Conservation (phyloP, 2,888 invertebrate species). For the Malthinus seriepunctatus region DNA sequence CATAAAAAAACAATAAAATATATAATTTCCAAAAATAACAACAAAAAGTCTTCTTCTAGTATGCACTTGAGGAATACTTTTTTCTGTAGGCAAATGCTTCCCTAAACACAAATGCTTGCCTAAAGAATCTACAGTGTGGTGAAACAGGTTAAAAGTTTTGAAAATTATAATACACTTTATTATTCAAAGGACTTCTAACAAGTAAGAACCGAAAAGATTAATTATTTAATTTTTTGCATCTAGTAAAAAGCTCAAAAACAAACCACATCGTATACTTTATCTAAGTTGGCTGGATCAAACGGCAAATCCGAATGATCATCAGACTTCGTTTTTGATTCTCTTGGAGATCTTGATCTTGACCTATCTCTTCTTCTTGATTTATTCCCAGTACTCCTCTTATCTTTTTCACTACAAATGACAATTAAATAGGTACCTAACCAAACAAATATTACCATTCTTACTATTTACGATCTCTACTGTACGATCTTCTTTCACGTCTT, state of each 20-base stretch:
- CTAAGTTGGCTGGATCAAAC: conserved; percentile 74
- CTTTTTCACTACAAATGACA: conserved; percentile 53
- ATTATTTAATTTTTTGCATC: too few species aligned
- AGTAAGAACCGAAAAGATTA: conserved; percentile 23
- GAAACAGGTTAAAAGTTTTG: too few species aligned
- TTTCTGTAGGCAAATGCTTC: too few species aligned
- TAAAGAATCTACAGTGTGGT: too few species aligned
- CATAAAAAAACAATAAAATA: too few species aligned
- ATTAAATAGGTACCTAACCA: conserved; percentile 1
- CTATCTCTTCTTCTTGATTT: conserved; percentile 57
- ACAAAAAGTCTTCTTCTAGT: too few species aligned
- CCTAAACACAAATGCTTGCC: too few species aligned
- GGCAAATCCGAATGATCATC: conserved; percentile 61
- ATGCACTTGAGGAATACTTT: too few species aligned
- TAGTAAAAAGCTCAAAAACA: background rate
- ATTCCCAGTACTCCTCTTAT: conserved; percentile 62
- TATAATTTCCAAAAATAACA: too few species aligned
- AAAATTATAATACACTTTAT: too few species aligned
- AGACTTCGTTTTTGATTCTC: conserved; percentile 56
- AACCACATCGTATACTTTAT: conserved; percentile 61
- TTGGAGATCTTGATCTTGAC: conserved; percentile 48
- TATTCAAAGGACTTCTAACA: too few species aligned
- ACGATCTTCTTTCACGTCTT: conserved; percentile 43
- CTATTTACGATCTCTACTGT: conserved; percentile 43
- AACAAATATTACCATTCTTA: conserved; percentile 22